Evolutionary conservation across 30 jellyfish, hydroid and myxozoan genomes (phyloP), one percentile per base, ranked within the genome.

Genomic region (Aurelia aurita): DNA sequence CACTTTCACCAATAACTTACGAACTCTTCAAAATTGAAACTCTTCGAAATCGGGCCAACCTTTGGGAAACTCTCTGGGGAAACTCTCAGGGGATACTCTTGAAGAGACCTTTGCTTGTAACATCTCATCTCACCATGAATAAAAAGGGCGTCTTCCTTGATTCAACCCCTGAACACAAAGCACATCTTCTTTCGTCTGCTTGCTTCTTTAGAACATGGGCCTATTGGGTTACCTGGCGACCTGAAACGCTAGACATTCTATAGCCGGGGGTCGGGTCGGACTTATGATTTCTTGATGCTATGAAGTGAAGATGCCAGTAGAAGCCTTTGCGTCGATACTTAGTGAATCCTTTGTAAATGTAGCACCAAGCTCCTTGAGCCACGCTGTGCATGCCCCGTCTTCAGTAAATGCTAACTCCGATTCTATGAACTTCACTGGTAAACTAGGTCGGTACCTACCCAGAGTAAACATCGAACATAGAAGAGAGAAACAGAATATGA

Each of bases 401-500:
- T 89, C 96, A 58, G 90, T 79, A 91, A 95, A 95, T 22, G 97
- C 99, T 72, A 95, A 72, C 86, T 89, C 97, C 51, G 96, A 28
- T 58, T 89, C 93, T 57, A 95, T 80, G 92, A 75, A 85, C 72
- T 87, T 64, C 87, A 95, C 81, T 23, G 98, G 94, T 58, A 95
- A 69, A 77, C 84, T 73, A 70, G 99, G 99, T 64, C 99, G 99
- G 90, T 89, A 95, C 96, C 99, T 95, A 95, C 95, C 95, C 89
- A 85, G 68, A 53, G 75, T 84, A 85, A 21, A 85, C 89, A 73
- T 64, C 89, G 85, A 66, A 85, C 83, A 82, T 69, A 75, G 83
- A 83, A 83, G 87, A 83, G 61, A 83, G 82, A 80, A 80, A 80
- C 28, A 65, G 77, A 80, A 80, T 25, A 60, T 16, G 27, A 80